Evolutionary conservation across 2,888 invertebrate species (phyloP), one percentile per base, ranked within the genome.

Genomic region (Pandemis corylana): DNA sequence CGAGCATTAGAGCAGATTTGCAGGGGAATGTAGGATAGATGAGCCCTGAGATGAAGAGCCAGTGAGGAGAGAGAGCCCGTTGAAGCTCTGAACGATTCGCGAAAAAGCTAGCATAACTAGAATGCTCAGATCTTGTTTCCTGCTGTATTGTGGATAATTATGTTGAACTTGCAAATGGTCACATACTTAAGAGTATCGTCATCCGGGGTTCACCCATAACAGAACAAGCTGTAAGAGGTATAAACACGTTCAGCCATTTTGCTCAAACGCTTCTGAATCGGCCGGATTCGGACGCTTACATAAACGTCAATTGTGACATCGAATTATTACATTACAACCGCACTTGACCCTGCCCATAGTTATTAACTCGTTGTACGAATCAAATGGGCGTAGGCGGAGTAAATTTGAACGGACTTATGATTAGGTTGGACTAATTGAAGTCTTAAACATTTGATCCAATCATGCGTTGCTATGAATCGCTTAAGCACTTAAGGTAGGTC

Each of bases 321-420:
- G 81, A 86, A 87, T 89, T 88, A 87, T 83, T 83, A 84, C 84
- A 87, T 89, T 89, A 90, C 90, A 88, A 82, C 80, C 83, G 87
- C 87, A 88, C 89, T 90, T 93, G 92, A 92, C 92, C 92, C 89
- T 87, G 86, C 77, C 78, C 80, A 82, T 20, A 80, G 83, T 84
- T 86, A 81, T 76, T 72, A 71, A 70, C 51, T 67, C 53, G 62
- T 69, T 69, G 65, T 66, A 67, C 53, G 75, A 75, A 70, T 64
- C 67, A 71, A 76, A 76, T 76, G 53, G 61, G 20, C 66, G 72
- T 76, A 73, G 76, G 76, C 67, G 72, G 59, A 66, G 72, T 61
- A 70, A 76, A 71, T 71, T 68, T 41, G 44, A 68, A 44, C 42
- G 41, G 36, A 70, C 42, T 51, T 69, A 67, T 76, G 65, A 72